Conservation (phyloP, 2,797 vertebrate species). For the Paratrypauchen microcephalus region DNA sequence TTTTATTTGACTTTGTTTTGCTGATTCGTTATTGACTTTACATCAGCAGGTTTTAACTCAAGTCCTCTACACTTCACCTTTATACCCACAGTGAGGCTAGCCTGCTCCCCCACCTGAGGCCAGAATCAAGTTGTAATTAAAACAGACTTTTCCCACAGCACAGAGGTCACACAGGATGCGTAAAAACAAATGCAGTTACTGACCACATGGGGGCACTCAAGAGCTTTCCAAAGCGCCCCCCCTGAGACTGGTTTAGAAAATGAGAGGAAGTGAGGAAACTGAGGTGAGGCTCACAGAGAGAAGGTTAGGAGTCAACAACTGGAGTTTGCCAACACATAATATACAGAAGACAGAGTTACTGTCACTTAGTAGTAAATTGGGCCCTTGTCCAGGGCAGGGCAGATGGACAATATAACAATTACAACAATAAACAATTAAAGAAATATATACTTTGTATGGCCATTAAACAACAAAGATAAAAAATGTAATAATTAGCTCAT, state of each 20-base stretch:
- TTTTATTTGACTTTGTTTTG: not conserved
- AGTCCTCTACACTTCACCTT: not conserved
- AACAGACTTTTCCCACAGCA: slow-evolving; percentile 14
- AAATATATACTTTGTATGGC: slow-evolving; percentile 6
- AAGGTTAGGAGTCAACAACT: slow-evolving; percentile 61
- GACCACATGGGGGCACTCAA: slow-evolving; percentile 73
- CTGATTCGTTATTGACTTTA: not conserved
- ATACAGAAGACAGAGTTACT: slow-evolving; percentile 35
- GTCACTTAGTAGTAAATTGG: slow-evolving; percentile 23
- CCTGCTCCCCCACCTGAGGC: slow-evolving; percentile 10
- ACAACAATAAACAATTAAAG: slow-evolving; percentile 7
- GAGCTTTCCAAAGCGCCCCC: slow-evolving; percentile 53
- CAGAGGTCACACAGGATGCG: slow-evolving; percentile 9
- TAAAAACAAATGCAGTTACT: slow-evolving; percentile 12
- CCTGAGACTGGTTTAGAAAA: slow-evolving; percentile 41
- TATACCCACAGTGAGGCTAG: not conserved
- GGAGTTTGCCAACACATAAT: slow-evolving; percentile 48
- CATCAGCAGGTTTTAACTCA: not conserved
- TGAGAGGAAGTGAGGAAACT: slow-evolving; percentile 32
- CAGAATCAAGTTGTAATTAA: slow-evolving; percentile 13
- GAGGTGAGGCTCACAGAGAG: slow-evolving; percentile 41
- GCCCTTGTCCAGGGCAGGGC: slow-evolving; percentile 28
- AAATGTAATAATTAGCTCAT: too few species aligned
- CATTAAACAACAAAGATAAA: not conserved
- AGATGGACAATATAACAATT: slow-evolving; percentile 11